Evolutionary conservation across 2,797 vertebrate species (phyloP).

Genomic region (Notoglanidium macrostoma): DNA sequence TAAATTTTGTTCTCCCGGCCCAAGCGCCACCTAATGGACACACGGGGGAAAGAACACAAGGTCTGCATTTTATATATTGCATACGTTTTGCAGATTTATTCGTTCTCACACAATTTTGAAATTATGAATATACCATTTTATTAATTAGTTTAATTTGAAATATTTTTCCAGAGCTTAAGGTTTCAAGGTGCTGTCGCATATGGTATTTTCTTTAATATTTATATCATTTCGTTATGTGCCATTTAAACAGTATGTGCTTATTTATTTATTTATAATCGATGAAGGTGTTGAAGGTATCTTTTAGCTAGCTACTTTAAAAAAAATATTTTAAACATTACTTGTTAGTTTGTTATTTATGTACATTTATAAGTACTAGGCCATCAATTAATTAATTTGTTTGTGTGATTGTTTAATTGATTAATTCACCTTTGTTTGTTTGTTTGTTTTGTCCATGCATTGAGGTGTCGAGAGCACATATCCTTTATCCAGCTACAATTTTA

Average conservation of each 20-base stretch:
- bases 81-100: background rate
- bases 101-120: background rate
- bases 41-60: background rate
- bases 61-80: background rate
- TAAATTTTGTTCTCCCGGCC: constrained; percentile 54
- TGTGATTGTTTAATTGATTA: no score
- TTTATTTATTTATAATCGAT: background rate
- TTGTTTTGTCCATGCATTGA: background rate
- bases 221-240: no score
- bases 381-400: background rate
- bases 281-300: background rate
- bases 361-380: background rate
- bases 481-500: background rate
- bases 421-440: background rate
- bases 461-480: background rate
- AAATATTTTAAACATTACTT: background rate
- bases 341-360: background rate
- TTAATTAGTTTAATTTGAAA: background rate
- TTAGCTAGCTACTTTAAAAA: background rate
- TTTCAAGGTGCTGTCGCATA: background rate
- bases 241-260: background rate
- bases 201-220: no score
- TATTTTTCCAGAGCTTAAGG: background rate
- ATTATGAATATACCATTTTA: background rate
- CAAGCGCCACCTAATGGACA: constrained; percentile 61